Conservation (phyloP, 2,888 invertebrate species). For the Taenaris catops region DNA sequence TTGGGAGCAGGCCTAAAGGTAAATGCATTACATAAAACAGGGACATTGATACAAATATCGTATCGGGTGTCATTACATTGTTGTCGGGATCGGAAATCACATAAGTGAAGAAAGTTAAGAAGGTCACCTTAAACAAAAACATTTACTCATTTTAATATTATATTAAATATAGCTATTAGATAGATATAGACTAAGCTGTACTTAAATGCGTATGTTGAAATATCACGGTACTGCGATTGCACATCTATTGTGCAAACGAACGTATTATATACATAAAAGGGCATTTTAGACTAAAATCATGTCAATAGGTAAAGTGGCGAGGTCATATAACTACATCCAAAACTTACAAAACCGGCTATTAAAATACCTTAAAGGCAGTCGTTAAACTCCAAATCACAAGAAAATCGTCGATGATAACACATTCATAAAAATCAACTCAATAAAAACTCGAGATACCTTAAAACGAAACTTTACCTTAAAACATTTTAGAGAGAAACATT, state of each 20-base stretch:
- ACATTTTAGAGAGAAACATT: too few species aligned
- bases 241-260: not conserved
- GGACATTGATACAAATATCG: conserved; percentile 92
- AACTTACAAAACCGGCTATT: conserved; percentile 14
- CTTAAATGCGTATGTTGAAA: too few species aligned
- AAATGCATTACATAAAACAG: conserved; percentile 93
- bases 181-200: too few species aligned
- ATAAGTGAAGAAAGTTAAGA: conserved; percentile 92
- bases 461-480: too few species aligned
- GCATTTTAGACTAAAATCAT: conserved; percentile 1
- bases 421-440: too few species aligned
- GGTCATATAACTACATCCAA: conserved; percentile 1
- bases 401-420: too few species aligned
- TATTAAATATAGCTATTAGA: too few species aligned
- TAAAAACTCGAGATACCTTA: too few species aligned
- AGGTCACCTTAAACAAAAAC: conserved; percentile 83
- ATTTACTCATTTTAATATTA: too few species aligned
- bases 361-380: conserved; percentile 13
- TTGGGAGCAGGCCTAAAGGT: conserved; percentile 90
- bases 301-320: conserved; percentile 4
- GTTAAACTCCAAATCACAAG: conserved; percentile 10
- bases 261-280: not conserved
- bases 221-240: not conserved
- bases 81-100: conserved; percentile 83
- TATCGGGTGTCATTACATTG: conserved; percentile 88